Evolutionary conservation across 2,888 invertebrate genomes (phyloP).

Genomic region (Chironomus tentans): DNA sequence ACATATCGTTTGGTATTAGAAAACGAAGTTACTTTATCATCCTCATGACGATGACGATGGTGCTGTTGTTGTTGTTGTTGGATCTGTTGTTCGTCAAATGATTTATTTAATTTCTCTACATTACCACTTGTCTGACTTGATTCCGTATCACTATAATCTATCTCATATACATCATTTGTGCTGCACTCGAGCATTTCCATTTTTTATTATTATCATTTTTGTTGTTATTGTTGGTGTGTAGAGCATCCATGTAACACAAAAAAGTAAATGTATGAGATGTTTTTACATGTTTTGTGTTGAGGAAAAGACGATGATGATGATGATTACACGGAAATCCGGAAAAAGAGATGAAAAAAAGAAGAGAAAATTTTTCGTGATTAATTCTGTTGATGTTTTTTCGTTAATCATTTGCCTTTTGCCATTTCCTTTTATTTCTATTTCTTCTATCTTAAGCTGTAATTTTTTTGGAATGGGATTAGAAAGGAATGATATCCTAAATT

Average conservation of each 20-base stretch:
- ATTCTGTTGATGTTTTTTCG: background rate
- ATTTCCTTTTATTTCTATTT: too few relatives aligned
- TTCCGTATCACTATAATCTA: constrained; percentile 37
- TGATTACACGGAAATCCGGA: constrained; percentile 4
- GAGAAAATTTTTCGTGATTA: constrained; percentile 8
- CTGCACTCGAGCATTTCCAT: background rate
- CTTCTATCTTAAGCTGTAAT: too few relatives aligned
- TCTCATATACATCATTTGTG: constrained; percentile 32
- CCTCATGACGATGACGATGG: constrained; percentile 21
- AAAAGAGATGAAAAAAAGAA: background rate
- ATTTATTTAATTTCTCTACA: constrained; percentile 21
- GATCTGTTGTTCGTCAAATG: background rate
- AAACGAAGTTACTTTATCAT: constrained; percentile 31
- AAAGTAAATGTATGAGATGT: too few relatives aligned
- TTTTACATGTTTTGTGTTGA: background rate
- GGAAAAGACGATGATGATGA: background rate
- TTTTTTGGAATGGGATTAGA: too few relatives aligned
- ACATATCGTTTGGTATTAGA: constrained; percentile 9
- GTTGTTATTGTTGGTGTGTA: background rate
- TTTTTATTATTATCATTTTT: background rate
- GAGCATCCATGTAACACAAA: too few relatives aligned
- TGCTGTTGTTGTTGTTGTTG: background rate
- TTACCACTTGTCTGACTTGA: constrained; percentile 28
- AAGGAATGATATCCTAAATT: too few relatives aligned
- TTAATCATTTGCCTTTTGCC: too few relatives aligned